Conservation (phyloP, 2,797 vertebrate genomes). For the Thunnus albacares region DNA sequence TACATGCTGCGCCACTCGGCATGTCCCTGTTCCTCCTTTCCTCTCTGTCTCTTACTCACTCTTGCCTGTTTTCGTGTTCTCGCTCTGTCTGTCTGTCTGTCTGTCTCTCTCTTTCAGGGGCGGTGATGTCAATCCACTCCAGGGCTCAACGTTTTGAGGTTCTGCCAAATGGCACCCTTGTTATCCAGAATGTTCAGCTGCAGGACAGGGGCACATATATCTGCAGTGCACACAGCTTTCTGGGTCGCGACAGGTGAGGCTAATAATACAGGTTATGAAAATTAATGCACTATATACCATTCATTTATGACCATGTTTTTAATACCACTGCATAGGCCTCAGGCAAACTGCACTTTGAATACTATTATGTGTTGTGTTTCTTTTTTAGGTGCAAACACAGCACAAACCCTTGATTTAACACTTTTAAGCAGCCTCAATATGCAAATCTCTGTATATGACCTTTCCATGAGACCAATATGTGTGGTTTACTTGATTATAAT, state of each 20-base stretch:
- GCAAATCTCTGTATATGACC: conserved; percentile 1
- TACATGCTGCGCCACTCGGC: conserved; percentile 47
- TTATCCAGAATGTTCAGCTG: conserved; percentile 89
- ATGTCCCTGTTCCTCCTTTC: conserved; percentile 51
- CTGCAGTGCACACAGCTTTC: conserved; percentile 90
- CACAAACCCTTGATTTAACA: neutral
- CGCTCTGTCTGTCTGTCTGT: conserved; percentile 23
- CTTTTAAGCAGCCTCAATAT: conserved; percentile 12
- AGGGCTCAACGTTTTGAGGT: conserved; percentile 91
- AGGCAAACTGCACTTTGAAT: conserved; percentile 19
- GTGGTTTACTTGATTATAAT: neutral
- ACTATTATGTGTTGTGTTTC: neutral
- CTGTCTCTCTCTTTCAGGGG: conserved; percentile 83
- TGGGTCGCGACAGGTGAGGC: conserved; percentile 88
- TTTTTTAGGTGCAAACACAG: conserved; percentile 20
- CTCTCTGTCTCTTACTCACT: conserved; percentile 39
- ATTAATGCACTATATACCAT: conserved; percentile 26
- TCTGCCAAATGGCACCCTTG: conserved; percentile 91
- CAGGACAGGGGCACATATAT: conserved; percentile 95
- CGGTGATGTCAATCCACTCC: conserved; percentile 88
- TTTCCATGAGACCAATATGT: neutral
- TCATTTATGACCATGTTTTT: conserved; percentile 21
- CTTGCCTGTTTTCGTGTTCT: conserved; percentile 48
- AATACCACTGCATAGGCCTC: conserved; percentile 9
- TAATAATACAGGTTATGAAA: conserved; percentile 42